A percentile compares a stretch with the other conserved stretches of the same genome.
These are phyloP conservation scores for Axea sp. DNA, from an alignment of 2,888 invertebrate species.

Conservation along the genomic window DNA sequence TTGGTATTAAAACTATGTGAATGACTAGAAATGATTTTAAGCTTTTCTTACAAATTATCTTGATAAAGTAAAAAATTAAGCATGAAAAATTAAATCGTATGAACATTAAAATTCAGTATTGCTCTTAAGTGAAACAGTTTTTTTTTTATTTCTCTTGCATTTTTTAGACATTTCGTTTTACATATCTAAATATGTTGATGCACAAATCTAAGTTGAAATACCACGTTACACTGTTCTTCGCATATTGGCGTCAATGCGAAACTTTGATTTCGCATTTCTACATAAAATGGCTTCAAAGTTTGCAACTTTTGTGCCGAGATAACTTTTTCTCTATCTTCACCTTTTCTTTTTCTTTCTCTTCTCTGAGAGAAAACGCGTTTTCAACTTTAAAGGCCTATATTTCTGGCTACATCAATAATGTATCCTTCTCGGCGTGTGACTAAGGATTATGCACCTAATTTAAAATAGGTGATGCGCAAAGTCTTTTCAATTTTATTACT, in stretches of 20 bases:
- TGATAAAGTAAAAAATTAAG: too few relatives aligned
- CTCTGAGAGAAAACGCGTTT: slow-evolving; percentile 3
- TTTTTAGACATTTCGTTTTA: too few relatives aligned
- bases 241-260: slow-evolving; percentile 18
- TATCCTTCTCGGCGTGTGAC: background rate
- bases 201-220: slow-evolving; percentile 23
- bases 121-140: too few relatives aligned
- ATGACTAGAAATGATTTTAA: too few relatives aligned
- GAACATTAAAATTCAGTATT: too few relatives aligned
- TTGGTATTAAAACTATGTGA: too few relatives aligned
- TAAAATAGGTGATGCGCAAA: too few relatives aligned
- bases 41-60: too few relatives aligned
- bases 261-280: slow-evolving; percentile 26
- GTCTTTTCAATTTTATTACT: too few relatives aligned
- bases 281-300: slow-evolving; percentile 31
- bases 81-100: too few relatives aligned
- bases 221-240: slow-evolving; percentile 16
- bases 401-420: slow-evolving; percentile 10
- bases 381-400: slow-evolving; percentile 21
- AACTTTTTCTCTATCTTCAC: slow-evolving; percentile 11
- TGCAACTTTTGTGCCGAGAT: slow-evolving; percentile 18
- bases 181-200: slow-evolving; percentile 10
- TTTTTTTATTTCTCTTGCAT: too few relatives aligned
- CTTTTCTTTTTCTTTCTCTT: slow-evolving; percentile 9
- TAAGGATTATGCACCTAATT: slow-evolving; percentile 1